Base-by-base conservation (phyloP, 2,797 vertebrate genomes). In the Spondyliosoma cantharus region DNA sequence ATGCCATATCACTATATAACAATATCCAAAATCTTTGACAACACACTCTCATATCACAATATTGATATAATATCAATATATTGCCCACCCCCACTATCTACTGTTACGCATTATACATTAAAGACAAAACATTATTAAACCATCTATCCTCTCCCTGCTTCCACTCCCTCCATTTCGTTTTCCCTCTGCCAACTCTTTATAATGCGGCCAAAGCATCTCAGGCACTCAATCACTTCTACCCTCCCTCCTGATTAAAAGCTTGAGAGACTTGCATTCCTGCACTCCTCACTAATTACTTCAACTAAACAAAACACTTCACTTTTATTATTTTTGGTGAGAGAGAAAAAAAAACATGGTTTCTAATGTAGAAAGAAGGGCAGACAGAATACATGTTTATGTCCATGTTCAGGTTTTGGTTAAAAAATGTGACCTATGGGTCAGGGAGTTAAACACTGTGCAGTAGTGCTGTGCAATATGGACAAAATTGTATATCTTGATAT, bases 191-290 rank as follows among this genome's bases (percentile, higher is more conserved):
- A 69, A 12, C 57, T 68, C 3, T 17, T 71, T 19, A 16, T 14
- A n/a, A 56, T 58, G 52, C 62, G 58, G 57, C 76, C 63, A 43
- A 56, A 53, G 45, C 48, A 27, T 50, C 60, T 7, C 25, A 67
- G 37, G 52, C 57, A 22, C 29, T 61, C 53, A 46, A 57, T 76
- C 68, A 61, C 45, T 25, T 24, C 42, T 1, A 11, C 13, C 27
- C n/a, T 27, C 45, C 74, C 54, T 50, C 22, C 29, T 59, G 61
- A 77, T 71, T 62, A 71, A 78, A 80, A 54, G 24, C 62, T 29
- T 22, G 27, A 49, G 24, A 71, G 43, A 37, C 46, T 50, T 43
- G 49, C 43, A 53, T 52, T 81, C 29, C 25, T 57, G 58, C 32
- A 24, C 46, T 57, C n/a, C 67, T 62, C 57, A 25, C 45, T 45